Percentiles rank a stretch among this genome's conserved stretches.
phyloP scores from a whole-genome alignment of 2,888 invertebrate genomes.

The Scaptomyza flava region DNA sequence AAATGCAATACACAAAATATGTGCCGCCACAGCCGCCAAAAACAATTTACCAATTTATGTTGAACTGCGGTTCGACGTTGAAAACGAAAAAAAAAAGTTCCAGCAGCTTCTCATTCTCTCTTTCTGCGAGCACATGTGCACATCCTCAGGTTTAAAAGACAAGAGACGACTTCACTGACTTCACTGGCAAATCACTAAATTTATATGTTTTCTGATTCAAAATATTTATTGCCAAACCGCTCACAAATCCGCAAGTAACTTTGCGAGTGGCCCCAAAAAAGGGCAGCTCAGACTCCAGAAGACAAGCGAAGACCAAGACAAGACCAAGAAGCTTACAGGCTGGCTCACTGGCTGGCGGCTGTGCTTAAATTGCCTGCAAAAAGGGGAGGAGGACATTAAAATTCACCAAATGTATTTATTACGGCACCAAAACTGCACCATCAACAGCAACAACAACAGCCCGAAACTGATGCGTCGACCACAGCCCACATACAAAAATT shows the following conservation, averaged over 20 bases:
- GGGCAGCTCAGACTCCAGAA: constrained; percentile 40
- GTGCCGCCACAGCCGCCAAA: constrained; percentile 75
- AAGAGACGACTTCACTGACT: constrained; percentile 43
- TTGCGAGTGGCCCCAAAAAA: constrained; percentile 60
- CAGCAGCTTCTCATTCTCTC: constrained; percentile 12
- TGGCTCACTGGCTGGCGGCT: constrained; percentile 12
- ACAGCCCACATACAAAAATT: constrained; percentile 48
- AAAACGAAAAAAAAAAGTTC: not conserved
- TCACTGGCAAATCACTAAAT: constrained; percentile 82
- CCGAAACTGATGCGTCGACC: constrained; percentile 73
- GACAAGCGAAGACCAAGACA: constrained; percentile 7
- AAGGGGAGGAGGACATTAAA: constrained; percentile 83
- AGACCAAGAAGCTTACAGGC: not conserved
- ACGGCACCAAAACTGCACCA: constrained; percentile 67
- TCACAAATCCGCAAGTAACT: constrained; percentile 45
- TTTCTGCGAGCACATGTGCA: constrained; percentile 19
- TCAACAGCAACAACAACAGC: constrained; percentile 26
- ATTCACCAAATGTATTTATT: constrained; percentile 83
- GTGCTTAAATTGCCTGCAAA: constrained; percentile 78
- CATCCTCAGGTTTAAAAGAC: not conserved
- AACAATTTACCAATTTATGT: constrained; percentile 82
- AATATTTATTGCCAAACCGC: constrained; percentile 81
- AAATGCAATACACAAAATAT: constrained; percentile 78
- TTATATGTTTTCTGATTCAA: constrained; percentile 83
- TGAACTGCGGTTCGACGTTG: constrained; percentile 57